Percentiles rank a stretch among this genome's conserved stretches.
These are phyloP conservation scores for Parnassius mnemosyne DNA, from an alignment of 2,888 invertebrate genomes.

Conservation along the genomic window DNA sequence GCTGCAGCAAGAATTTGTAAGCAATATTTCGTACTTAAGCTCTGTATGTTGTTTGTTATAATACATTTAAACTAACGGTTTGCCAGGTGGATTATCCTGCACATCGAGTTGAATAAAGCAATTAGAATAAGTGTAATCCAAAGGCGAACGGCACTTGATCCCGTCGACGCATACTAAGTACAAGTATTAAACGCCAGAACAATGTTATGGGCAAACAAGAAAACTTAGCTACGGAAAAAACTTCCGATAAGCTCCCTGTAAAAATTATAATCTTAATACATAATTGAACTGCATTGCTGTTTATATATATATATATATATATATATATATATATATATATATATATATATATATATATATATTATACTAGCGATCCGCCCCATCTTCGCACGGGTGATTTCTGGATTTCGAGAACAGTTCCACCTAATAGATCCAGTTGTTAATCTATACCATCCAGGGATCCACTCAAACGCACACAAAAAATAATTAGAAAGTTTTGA, in stretches of 20 bases:
- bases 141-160: conserved; percentile 44
- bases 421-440: no score
- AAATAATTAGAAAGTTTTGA: no score
- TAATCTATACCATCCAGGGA: no score
- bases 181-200: conserved; percentile 29
- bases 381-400: no score
- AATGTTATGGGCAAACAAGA: conserved; percentile 31
- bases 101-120: conserved; percentile 54
- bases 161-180: conserved; percentile 30
- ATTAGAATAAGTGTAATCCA: conserved; percentile 50
- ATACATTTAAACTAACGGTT: conserved; percentile 40
- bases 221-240: conserved; percentile 7
- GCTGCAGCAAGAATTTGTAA: conserved; percentile 5
- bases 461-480: no score
- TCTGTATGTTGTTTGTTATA: conserved; percentile 19
- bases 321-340: no score
- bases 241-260: conserved; percentile 1
- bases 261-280: no score
- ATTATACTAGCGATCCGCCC: no score
- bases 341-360: no score
- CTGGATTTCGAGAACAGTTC: no score
- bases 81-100: conserved; percentile 52
- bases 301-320: no score
- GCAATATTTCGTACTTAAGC: conserved; percentile 1
- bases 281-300: no score